Conservation (phyloP, 2,888 invertebrate species). For the Nezara viridula region DNA sequence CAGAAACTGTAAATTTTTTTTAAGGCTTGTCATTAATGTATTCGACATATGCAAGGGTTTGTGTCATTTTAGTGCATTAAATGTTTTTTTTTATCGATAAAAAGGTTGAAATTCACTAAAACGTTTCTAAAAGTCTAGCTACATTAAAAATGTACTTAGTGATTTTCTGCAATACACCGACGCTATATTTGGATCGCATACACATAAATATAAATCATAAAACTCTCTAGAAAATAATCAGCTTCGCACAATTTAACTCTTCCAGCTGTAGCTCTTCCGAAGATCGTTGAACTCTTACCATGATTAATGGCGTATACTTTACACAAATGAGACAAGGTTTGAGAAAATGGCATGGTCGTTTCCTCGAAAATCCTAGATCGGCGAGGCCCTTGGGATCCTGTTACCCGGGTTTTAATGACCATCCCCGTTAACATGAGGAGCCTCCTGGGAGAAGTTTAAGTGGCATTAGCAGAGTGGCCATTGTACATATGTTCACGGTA, state of each 20-base stretch:
- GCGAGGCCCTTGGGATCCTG: conserved; percentile 11
- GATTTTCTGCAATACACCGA: too few relatives aligned
- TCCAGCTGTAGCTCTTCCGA: not conserved
- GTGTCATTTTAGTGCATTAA: too few relatives aligned
- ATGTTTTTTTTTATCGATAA: too few relatives aligned
- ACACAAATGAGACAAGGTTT: not conserved
- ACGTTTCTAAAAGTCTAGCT: too few relatives aligned
- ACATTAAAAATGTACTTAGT: too few relatives aligned
- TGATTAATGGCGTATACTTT: not conserved
- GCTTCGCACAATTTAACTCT: not conserved
- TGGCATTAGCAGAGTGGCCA: not conserved
- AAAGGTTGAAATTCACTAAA: too few relatives aligned
- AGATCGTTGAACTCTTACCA: not conserved
- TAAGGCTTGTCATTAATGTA: too few relatives aligned
- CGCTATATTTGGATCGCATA: too few relatives aligned
- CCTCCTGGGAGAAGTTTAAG: not conserved
- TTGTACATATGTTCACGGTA: conserved; percentile 43
- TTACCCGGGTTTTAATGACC: conserved; percentile 1
- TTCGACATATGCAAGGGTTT: too few relatives aligned
- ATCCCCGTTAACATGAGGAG: not conserved
- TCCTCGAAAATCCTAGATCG: not conserved
- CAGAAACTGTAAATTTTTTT: too few relatives aligned
- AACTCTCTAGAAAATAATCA: not conserved
- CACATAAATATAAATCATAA: too few relatives aligned
- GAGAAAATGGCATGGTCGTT: conserved; percentile 3